Conservation (phyloP, 2,888 invertebrate species). For the Napeogenes inachia region DNA sequence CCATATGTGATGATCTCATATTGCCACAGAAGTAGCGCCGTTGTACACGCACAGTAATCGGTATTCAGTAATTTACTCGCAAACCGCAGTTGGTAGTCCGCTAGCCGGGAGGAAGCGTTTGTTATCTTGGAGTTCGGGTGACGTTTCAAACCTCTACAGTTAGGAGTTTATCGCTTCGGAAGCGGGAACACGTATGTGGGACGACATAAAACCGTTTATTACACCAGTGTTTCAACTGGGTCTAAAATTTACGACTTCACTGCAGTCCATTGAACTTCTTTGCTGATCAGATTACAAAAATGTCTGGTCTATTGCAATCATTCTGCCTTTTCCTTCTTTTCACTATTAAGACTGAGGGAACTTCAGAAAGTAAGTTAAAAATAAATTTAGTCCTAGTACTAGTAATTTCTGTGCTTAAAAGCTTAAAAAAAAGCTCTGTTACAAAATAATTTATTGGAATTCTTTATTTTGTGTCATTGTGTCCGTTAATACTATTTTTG, state of each 20-base stretch:
- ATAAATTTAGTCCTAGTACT: neutral
- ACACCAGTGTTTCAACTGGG: slow-evolving; percentile 45
- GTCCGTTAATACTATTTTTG: too few species aligned
- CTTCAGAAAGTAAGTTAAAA: slow-evolving; percentile 38
- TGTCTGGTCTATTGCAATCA: slow-evolving; percentile 36
- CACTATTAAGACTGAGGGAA: slow-evolving; percentile 33
- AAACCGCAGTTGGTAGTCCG: neutral
- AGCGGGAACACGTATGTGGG: slow-evolving; percentile 51
- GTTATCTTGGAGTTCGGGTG: slow-evolving; percentile 15
- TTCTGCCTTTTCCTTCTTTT: slow-evolving; percentile 39
- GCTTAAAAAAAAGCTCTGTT: too few species aligned
- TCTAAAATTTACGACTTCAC: slow-evolving; percentile 45
- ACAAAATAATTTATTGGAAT: too few species aligned
- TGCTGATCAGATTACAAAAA: slow-evolving; percentile 44
- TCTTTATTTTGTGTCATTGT: too few species aligned
- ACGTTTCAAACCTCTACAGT: slow-evolving; percentile 11
- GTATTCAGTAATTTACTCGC: neutral
- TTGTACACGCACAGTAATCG: neutral
- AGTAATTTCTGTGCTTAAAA: too few species aligned
- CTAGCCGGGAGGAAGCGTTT: slow-evolving; percentile 13
- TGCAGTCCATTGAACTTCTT: slow-evolving; percentile 48
- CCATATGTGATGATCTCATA: slow-evolving; percentile 22
- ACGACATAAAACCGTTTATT: slow-evolving; percentile 44
- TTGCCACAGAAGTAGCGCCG: neutral
- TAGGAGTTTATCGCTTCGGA: slow-evolving; percentile 55